Evolutionary conservation across 2,797 vertebrate species (phyloP).

Genomic region (Linurgus olivaceus): DNA sequence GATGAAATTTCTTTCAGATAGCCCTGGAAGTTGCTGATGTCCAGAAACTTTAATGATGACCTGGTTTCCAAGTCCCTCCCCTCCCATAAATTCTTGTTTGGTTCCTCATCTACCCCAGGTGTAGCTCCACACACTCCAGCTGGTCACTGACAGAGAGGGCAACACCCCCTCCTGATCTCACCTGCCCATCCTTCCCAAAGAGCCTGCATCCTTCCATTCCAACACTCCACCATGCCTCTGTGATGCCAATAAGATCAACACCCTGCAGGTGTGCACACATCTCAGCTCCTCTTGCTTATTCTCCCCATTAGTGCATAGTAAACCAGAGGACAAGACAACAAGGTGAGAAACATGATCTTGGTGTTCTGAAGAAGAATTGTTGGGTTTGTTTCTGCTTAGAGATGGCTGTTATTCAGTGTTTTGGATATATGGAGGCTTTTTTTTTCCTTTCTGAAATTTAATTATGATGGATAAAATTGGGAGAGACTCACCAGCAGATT

Average conservation of each 20-base stretch:
- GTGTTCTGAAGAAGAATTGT: neutral
- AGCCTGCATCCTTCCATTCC: neutral
- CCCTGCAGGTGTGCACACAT: neutral
- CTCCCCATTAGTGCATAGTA: neutral
- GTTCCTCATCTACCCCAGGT: neutral
- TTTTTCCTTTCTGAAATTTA: neutral
- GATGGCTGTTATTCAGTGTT: neutral
- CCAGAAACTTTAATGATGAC: neutral
- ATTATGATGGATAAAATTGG: neutral
- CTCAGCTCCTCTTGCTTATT: neutral
- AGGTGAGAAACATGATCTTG: neutral
- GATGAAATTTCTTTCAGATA: neutral
- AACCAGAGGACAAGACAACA: neutral
- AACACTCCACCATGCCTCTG: neutral
- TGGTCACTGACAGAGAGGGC: neutral
- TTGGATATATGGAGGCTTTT: fast-evolving
- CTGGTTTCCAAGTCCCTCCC: neutral
- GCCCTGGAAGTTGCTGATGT: neutral
- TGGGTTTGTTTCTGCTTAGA: neutral
- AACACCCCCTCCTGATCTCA: neutral
- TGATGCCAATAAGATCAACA: neutral
- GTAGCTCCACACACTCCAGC: neutral
- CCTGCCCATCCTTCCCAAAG: neutral
- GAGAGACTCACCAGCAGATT: neutral
- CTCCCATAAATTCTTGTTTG: neutral